Base-by-base conservation (phyloP, 2,797 vertebrate genomes). In the Luscinia luscinia region DNA sequence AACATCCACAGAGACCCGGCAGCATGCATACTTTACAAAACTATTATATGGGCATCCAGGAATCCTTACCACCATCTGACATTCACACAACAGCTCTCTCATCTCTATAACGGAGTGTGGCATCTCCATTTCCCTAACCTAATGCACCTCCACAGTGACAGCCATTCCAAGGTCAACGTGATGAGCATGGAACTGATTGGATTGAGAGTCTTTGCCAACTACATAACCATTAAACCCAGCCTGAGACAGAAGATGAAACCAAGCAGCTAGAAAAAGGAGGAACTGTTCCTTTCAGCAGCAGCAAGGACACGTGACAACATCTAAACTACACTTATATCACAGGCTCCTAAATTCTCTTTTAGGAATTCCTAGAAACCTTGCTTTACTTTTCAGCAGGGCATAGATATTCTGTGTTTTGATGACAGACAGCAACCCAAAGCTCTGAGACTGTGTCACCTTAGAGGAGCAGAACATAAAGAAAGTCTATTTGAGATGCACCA, bases 1-100 rank as follows among this genome's bases (percentile, higher is more conserved):
- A 69, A 32, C 0, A 0, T 52, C 40, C 69, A 85, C 7, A 55
- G 48, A 79, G 48, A 83, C 12, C 23, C 6, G 2, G 41, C 32
- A 86, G 63, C 16, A 57, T 1, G 19, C 3, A 4, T 59, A 61
- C 32, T 91, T 89, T 61, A 93, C 41, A 84, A 24, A 80, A 21
- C 6, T 6, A 20, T 52, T 78, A 73, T 26, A 27, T 4, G 12
- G 23, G 58, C 57, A 85, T 89, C 48, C 67, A 32, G 49, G 27
- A 91, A 36, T 24, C 78, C 70, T 70, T 12, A 66, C 11, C 59
- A 89, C 28, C 11, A 9, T 11, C 26, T 59, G 32, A 77, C 63
- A 40, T 12, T 41, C 32, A 55, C 55, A 87, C 9, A 49, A 52
- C 36, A 90, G 41, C 84, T 64, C 77, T 84, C 46, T 49, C 51